These are phyloP conservation scores for Zelostemma sp. DNA, from an alignment of 1,140 invertebrate species.

Conservation along the genomic window DNA sequence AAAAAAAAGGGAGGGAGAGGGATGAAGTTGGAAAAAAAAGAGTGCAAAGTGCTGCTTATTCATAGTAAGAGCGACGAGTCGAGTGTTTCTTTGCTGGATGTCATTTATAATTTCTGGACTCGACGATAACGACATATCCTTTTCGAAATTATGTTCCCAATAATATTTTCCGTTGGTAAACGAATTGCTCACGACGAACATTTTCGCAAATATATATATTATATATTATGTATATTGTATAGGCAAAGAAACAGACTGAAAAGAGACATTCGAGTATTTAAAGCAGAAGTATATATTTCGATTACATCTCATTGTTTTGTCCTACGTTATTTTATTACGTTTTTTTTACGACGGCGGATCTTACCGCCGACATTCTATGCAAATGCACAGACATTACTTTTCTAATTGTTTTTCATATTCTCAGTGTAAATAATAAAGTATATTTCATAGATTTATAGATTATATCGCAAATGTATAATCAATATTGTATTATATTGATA, in stretches of 20 bases:
- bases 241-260: constrained; percentile 15
- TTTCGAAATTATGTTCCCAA: constrained; percentile 1
- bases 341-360: constrained; percentile 8
- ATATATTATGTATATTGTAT: constrained; percentile 25
- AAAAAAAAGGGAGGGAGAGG: constrained; percentile 5
- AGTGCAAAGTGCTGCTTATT: constrained; percentile 19
- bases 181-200: constrained; percentile 34
- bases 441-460: constrained; percentile 63
- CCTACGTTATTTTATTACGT: constrained; percentile 12
- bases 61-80: constrained; percentile 7
- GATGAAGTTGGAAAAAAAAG: constrained; percentile 8
- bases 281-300: constrained; percentile 1
- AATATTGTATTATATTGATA: constrained; percentile 67
- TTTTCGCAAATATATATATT: constrained; percentile 30
- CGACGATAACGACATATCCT: constrained; percentile 11
- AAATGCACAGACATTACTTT: constrained; percentile 31
- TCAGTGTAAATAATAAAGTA: constrained; percentile 64
- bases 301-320: constrained; percentile 9
- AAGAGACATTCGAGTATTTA: constrained; percentile 14
- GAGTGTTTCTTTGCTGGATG: constrained; percentile 10
- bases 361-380: constrained; percentile 28
- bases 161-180: constrained; percentile 26
- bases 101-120: constrained; percentile 6
- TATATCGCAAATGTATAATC: constrained; percentile 66
- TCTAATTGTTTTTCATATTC: constrained; percentile 47